These are phyloP conservation scores for Pseudomugil gertrudae DNA, from an alignment of 2,797 vertebrate species.

Conservation along the genomic window DNA sequence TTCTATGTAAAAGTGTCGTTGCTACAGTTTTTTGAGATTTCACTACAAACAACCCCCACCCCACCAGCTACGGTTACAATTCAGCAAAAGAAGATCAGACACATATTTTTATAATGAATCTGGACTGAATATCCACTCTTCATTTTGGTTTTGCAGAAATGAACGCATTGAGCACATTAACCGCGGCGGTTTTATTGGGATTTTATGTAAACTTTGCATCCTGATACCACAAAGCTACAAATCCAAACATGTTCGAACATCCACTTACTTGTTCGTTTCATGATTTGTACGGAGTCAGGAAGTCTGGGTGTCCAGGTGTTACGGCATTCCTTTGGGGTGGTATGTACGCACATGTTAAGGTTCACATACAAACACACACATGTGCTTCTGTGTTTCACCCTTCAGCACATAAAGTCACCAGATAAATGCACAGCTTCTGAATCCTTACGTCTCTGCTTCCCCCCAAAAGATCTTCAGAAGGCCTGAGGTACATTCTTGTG, in stretches of 20 bases:
- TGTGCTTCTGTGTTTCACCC: constrained; percentile 18
- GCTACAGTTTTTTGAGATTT: neutral
- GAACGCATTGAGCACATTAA: neutral
- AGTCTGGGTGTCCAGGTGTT: constrained; percentile 28
- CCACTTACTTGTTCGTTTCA: constrained; percentile 3
- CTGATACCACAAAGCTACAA: neutral
- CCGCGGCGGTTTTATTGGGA: neutral
- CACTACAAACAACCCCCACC: too few species aligned
- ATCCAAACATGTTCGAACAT: neutral
- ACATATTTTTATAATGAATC: too few species aligned
- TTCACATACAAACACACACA: constrained; percentile 28
- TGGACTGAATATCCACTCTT: too few species aligned
- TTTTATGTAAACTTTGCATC: neutral
- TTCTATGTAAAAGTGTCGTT: neutral
- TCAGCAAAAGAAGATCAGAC: too few species aligned
- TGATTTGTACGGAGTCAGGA: constrained; percentile 18
- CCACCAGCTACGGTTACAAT: too few species aligned
- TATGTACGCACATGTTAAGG: constrained; percentile 19
- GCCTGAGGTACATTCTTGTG: constrained; percentile 59
- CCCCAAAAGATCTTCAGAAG: constrained; percentile 37
- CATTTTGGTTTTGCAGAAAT: too few species aligned
- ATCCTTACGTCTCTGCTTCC: constrained; percentile 13
- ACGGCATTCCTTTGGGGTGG: constrained; percentile 33
- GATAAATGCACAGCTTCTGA: constrained; percentile 7
- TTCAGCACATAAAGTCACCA: neutral